These are phyloP conservation scores for Lepidotrigona ventralis DNA, from an alignment of 1,140 invertebrate genomes.

Conservation along the genomic window DNA sequence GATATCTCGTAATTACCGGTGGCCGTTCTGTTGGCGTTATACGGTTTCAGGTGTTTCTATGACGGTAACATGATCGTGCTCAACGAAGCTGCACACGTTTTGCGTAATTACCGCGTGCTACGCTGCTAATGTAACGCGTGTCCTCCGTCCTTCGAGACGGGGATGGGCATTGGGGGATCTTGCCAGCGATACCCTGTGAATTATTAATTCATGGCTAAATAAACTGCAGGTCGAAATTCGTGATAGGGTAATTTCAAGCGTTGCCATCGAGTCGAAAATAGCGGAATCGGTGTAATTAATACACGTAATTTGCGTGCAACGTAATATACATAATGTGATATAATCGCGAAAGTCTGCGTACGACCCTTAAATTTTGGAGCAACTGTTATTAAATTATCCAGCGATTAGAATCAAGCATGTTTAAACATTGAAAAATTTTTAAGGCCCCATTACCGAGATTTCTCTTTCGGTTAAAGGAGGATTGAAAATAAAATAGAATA, in stretches of 20 bases:
- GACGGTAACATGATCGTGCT: conserved; percentile 33
- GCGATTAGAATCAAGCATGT: background rate
- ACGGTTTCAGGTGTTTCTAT: conserved; percentile 37
- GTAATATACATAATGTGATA: background rate
- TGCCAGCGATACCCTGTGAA: background rate
- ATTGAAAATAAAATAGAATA: too few relatives aligned
- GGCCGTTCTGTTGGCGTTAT: conserved; percentile 46
- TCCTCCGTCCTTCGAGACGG: background rate
- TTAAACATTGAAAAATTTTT: too few relatives aligned
- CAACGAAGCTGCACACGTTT: conserved; percentile 27
- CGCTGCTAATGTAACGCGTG: background rate
- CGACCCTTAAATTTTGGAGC: background rate
- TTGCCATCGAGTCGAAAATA: too few relatives aligned
- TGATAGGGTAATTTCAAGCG: background rate
- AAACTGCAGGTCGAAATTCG: background rate
- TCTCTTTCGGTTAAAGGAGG: too few relatives aligned
- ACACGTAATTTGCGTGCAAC: background rate
- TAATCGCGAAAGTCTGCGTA: background rate
- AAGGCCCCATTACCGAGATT: too few relatives aligned
- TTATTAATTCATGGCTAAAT: conserved; percentile 16
- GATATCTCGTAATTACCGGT: conserved; percentile 37
- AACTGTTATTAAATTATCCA: background rate
- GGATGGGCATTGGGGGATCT: background rate
- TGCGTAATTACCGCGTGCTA: conserved; percentile 21
- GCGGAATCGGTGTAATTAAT: background rate